Conservation (phyloP, 2,888 invertebrate species). For the Dione juno region DNA sequence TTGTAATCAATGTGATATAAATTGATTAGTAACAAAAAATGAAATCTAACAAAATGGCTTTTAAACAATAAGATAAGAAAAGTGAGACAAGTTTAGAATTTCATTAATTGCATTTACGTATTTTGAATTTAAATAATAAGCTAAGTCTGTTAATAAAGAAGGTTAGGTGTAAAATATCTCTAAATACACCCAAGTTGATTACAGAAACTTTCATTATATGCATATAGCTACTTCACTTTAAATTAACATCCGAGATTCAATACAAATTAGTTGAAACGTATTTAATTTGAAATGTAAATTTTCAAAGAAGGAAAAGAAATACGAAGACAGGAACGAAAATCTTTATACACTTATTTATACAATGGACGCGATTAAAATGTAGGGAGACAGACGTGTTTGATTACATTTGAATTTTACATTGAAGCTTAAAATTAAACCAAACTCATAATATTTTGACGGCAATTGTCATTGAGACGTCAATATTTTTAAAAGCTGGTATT, state of each 20-base stretch:
- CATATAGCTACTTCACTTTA: background rate
- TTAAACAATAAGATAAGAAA: too few relatives aligned
- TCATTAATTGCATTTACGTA: too few relatives aligned
- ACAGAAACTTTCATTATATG: too few relatives aligned
- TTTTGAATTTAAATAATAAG: too few relatives aligned
- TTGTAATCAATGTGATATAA: too few relatives aligned
- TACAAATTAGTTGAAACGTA: constrained; percentile 54
- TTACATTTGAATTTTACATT: constrained; percentile 26
- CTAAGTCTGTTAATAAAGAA: too few relatives aligned
- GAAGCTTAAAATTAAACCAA: constrained; percentile 7
- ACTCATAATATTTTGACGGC: constrained; percentile 13
- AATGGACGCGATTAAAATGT: constrained; percentile 23
- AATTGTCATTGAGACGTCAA: constrained; percentile 18
- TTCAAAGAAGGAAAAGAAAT: constrained; percentile 52
- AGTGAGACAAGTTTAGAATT: too few relatives aligned
- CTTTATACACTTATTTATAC: constrained; percentile 34
- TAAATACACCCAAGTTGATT: too few relatives aligned
- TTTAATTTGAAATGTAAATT: constrained; percentile 64
- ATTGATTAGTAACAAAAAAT: too few relatives aligned
- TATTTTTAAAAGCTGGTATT: background rate
- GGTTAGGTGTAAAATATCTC: too few relatives aligned
- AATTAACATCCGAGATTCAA: constrained; percentile 44
- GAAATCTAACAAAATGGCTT: too few relatives aligned
- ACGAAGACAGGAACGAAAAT: constrained; percentile 27
- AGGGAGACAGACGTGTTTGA: constrained; percentile 16